Evolutionary conservation across 2,113 vertebrate species (phyloP), one percentile per base, ranked within the genome.

Genomic region (Calyptomena viridis): DNA sequence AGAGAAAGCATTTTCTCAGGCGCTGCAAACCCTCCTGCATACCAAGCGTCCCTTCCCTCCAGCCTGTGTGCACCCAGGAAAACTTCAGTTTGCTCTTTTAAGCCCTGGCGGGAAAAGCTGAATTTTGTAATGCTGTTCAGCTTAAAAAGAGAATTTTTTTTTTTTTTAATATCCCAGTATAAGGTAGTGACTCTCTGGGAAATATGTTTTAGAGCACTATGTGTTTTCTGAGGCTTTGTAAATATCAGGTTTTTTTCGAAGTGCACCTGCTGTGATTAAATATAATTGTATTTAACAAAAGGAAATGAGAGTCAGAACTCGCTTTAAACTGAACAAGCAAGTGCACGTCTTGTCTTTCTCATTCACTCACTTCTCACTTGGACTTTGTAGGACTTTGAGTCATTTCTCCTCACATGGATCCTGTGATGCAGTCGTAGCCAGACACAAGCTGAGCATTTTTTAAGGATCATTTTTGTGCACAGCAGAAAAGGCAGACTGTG

Each of bases 261-360:
- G 62, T 44, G 84, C 95, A 96, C 96, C 97, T 97, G 96, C 87
- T 92, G 79, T 15, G 79, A 77, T 91, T 87, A 94, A 94, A 86
- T 55, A 16, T 47, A 63, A 82, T 68, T 49, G 14, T 59, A 5
- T 66, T 85, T 31, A 88, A 30, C 7, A 56, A 55, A 91, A 82
- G 28, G 71, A 76, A 94, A 82, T 11, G 6, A 72, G 46, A 76
- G 25, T 39, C 5, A 4, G 56, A 68, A 39, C 12, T 81, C 0
- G 0, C 56, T 76, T 75, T 63, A 53, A 93, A 31, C 39, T 5
- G n/a, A 89, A 31, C 4, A n/a, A 63, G 60, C 21, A 35, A 86
- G n/a, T 1, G 5, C 55, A 13, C 6, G 14, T 49, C 56, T 81
- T 5, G 0, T 58, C 58, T 69, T 67, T 84, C 68, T 78, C 76